Evolutionary conservation across 2,113 vertebrate genomes (phyloP), one percentile per base, ranked within the genome.

Genomic region (Actinemys pallida): DNA sequence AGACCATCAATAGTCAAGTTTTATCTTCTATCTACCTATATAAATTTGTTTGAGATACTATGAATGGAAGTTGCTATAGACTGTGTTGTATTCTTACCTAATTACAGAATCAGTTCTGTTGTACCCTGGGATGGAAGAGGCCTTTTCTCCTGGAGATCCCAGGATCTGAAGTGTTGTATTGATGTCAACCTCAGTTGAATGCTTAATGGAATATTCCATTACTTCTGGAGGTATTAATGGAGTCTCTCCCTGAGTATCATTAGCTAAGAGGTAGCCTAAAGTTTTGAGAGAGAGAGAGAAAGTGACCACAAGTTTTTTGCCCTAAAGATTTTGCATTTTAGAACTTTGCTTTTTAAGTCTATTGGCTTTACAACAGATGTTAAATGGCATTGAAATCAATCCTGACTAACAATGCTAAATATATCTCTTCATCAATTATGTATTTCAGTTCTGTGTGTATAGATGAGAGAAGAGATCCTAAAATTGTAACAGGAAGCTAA

Each of bases 121-220:
- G 98, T 98, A 99, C 95, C 99, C 99, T 92, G 99, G 99, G 97
- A 99, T 99, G 94, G 99, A 99, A 87, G 99, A 99, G 92, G 99
- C 99, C 96, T 99, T 99, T 98, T 99, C 99, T 75, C 99, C 99
- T 88, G 99, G 99, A 65, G 99, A 99, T 94, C 99, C 99, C 86
- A 99, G 98, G 97, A 99, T 99, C 98, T 99, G 99, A 98, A 99
- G 99, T 54, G 99, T 99, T 84, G 99, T 99, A 98, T 99, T 99
- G 98, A 99, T 99, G 98, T 99, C 99, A 97, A 99, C 99, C 96
- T 99, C 99, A 93, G 99, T 98, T 83, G 99, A 99, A 98, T 99
- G 99, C 97, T 99, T 99, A 98, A 99, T 99, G 96, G 99, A 99
- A 97, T 99, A 99, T 98, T 99, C 99, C 99, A 99, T 99, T 98